Evolutionary conservation across 1,140 invertebrate genomes (phyloP).

Genomic region (Andricus grossulariae): DNA sequence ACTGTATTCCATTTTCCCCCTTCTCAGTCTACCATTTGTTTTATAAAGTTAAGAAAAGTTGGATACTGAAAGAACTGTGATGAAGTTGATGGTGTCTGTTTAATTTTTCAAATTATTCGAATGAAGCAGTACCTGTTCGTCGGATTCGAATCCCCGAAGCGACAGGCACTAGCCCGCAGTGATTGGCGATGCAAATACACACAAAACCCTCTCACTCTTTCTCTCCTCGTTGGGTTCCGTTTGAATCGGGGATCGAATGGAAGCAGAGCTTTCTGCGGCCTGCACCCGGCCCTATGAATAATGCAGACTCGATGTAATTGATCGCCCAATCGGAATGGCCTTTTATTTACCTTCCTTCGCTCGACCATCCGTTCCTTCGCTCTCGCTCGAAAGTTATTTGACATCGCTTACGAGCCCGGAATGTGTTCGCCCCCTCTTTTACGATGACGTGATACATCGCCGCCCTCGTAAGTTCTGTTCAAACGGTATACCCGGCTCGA

Average conservation of each 20-base stretch:
- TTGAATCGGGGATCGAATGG: constrained; percentile 62
- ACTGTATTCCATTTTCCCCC: too few relatives aligned
- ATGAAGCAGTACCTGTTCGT: constrained; percentile 55
- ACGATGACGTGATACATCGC: constrained; percentile 59
- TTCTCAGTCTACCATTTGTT: too few relatives aligned
- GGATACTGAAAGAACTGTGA: neutral
- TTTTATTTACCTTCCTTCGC: constrained; percentile 75
- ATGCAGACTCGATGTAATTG: constrained; percentile 75
- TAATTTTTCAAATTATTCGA: constrained; percentile 62
- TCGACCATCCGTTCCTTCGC: constrained; percentile 65
- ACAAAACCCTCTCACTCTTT: constrained; percentile 50
- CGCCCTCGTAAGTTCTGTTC: constrained; percentile 47
- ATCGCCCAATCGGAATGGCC: constrained; percentile 76
- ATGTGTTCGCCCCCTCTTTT: constrained; percentile 60
- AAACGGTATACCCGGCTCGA: constrained; percentile 42
- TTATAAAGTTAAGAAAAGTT: constrained; percentile 2
- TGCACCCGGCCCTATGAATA: constrained; percentile 73
- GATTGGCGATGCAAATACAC: constrained; percentile 69
- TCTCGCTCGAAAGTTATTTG: constrained; percentile 70
- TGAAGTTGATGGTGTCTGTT: constrained; percentile 19
- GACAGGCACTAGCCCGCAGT: constrained; percentile 56
- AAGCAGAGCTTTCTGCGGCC: constrained; percentile 71
- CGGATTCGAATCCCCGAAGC: constrained; percentile 55
- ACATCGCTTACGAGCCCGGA: constrained; percentile 70
- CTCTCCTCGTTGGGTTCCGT: constrained; percentile 57